Base-by-base conservation (phyloP, 2,888 invertebrate genomes). In the Trissolcus japonicus region DNA sequence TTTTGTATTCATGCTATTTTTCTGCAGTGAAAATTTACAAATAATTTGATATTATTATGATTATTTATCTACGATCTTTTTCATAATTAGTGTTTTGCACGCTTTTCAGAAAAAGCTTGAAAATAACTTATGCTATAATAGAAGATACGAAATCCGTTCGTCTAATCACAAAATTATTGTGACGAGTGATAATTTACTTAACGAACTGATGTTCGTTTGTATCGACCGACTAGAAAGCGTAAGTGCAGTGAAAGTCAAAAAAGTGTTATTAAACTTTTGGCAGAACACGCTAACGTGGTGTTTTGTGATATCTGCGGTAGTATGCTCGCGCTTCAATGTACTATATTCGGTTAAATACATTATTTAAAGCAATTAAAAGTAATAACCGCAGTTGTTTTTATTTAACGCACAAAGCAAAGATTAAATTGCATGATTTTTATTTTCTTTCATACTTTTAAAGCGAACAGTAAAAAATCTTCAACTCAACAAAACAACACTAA, bases 191-290 rank as follows among this genome's bases (percentile, higher is more conserved):
- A 56, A 40, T 56, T 56, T 56, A 56, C 55, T 56, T 40, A 40
- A 19, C 41, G n/a, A 55, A 55, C 16, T 16, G 29, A 14, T 6
- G 3, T n/a, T n/a, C n/a, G 11, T 9, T n/a, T 11, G 6, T 56
- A 56, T 56, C 55, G 55, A 56, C 55, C 35, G 17, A 40, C 55
- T 17, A 56, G 17, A 56, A 56, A 40, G 40, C 29, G 55, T 56
- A 56, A 56, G 55, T 56, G 40, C 55, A 29, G 55, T 56, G 55
- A 56, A 56, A 56, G 55, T 56, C 54, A 40, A n/a, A 56, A 56
- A 56, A 56, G 17, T 16, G 35, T 40, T 56, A 56, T 40, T 40
- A 40, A 56, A 56, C 55, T 56, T 56, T 56, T 25, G 55, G 55
- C 40, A 17, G 16, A 35, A 40, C 40, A 40, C 55, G 55, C 40